phyloP scores from a whole-genome alignment of 2,797 vertebrate genomes.

The Anomalospiza imberbis region DNA sequence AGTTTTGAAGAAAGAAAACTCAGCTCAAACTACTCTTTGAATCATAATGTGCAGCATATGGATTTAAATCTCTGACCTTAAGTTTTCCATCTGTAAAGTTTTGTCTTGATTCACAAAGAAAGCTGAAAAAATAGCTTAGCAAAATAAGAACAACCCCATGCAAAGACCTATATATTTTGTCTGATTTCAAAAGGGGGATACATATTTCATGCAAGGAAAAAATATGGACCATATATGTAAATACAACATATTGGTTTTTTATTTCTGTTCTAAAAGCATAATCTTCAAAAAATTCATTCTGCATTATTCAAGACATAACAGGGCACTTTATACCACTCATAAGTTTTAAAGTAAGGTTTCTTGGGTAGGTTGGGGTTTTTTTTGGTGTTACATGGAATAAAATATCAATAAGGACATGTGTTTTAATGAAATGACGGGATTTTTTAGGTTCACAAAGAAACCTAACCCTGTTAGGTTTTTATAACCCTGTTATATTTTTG shows the following conservation, averaged over 20 bases:
- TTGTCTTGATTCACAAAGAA: not conserved
- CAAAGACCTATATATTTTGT: not conserved
- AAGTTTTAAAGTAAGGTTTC: not conserved
- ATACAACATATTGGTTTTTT: rapidly evolving
- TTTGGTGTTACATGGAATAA: not conserved
- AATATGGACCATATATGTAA: not conserved
- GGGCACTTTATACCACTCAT: not conserved
- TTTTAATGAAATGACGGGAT: not conserved
- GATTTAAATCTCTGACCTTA: not conserved
- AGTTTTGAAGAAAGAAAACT: not conserved
- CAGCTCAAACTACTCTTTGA: not conserved
- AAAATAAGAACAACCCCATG: not conserved
- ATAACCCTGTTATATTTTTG: not conserved
- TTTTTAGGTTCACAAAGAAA: not conserved
- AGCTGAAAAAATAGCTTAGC: not conserved
- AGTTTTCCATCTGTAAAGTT: not conserved
- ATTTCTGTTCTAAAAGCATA: not conserved
- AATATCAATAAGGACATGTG: not conserved
- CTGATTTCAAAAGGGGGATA: not conserved
- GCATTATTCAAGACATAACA: not conserved
- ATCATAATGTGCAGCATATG: not conserved
- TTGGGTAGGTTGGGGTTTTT: rapidly evolving
- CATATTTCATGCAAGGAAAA: not conserved
- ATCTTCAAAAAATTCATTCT: not conserved
- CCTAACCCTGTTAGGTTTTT: no score